Conservation (phyloP, 1,140 invertebrate species). For the Drosophila malerkotliana region DNA sequence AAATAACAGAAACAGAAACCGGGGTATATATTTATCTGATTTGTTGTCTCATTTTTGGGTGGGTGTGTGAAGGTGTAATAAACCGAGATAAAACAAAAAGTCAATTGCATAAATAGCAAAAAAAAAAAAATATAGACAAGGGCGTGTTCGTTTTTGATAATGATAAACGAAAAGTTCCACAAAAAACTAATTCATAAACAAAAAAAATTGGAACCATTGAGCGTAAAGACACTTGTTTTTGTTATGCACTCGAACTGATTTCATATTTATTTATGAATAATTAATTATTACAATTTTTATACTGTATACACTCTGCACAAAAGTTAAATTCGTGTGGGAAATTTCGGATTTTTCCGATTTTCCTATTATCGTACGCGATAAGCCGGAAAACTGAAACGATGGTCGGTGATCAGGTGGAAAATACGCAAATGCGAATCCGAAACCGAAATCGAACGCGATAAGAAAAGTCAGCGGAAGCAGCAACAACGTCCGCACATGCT, state of each 20-base stretch:
- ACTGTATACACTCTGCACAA: not conserved
- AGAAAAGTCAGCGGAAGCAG: conserved; percentile 45
- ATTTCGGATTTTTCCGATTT: conserved; percentile 16
- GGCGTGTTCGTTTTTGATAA: conserved; percentile 46
- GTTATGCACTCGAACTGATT: conserved; percentile 20
- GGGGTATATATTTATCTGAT: conserved; percentile 15
- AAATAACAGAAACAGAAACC: conserved; percentile 9
- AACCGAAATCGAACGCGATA: conserved; percentile 20
- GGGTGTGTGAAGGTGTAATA: conserved; percentile 43
- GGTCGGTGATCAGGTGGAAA: conserved; percentile 28
- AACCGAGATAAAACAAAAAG: conserved; percentile 35
- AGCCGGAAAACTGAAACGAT: conserved; percentile 23
- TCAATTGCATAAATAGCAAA: conserved; percentile 36
- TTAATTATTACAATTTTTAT: conserved; percentile 20
- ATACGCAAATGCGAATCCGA: conserved; percentile 15
- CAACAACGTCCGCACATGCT: conserved; percentile 82
- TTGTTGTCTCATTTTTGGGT: conserved; percentile 13
- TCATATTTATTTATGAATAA: not conserved
- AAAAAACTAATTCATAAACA: conserved; percentile 27
- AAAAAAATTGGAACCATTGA: conserved; percentile 9
- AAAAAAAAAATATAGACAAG: conserved; percentile 14
- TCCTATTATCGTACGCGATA: conserved; percentile 19
- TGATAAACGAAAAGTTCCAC: conserved; percentile 46
- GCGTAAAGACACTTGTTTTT: conserved; percentile 27
- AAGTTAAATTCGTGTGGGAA: conserved; percentile 1